Conservation (phyloP, 1,140 invertebrate species). For the Scaptomyza pallida region DNA sequence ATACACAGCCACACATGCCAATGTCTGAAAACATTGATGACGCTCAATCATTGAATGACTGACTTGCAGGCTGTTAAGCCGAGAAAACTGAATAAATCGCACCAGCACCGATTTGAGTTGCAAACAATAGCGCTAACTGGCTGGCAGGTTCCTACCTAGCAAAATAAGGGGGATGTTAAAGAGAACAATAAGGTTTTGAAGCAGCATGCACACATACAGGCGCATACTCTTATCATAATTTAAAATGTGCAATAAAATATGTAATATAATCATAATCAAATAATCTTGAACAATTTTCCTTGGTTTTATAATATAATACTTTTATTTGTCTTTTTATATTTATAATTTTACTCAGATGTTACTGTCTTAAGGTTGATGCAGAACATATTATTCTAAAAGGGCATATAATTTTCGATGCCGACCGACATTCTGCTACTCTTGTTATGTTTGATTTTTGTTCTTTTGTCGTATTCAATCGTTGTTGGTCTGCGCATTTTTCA, state of each 20-base stretch:
- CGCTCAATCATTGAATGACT: constrained; percentile 58
- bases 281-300: no score
- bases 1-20: constrained; percentile 26
- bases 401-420: constrained; percentile 7
- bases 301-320: no score
- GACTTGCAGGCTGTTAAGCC: constrained; percentile 65
- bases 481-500: constrained; percentile 74
- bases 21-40: constrained; percentile 57
- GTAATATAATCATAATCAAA: no score
- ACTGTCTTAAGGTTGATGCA: neutral
- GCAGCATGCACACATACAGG: neutral
- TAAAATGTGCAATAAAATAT: neutral
- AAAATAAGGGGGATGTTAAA: neutral
- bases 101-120: constrained; percentile 65
- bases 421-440: neutral
- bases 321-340: no score
- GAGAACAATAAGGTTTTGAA: neutral
- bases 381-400: neutral
- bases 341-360: no score
- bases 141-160: constrained; percentile 11
- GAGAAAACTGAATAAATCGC: constrained; percentile 45
- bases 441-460: constrained; percentile 31
- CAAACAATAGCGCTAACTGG: constrained; percentile 59
- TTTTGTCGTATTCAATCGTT: constrained; percentile 55
- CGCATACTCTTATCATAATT: neutral